Percentiles rank a stretch among this genome's conserved stretches.
Conservation (phyloP, 2,113 vertebrate species). For the Penelope pileata region DNA sequence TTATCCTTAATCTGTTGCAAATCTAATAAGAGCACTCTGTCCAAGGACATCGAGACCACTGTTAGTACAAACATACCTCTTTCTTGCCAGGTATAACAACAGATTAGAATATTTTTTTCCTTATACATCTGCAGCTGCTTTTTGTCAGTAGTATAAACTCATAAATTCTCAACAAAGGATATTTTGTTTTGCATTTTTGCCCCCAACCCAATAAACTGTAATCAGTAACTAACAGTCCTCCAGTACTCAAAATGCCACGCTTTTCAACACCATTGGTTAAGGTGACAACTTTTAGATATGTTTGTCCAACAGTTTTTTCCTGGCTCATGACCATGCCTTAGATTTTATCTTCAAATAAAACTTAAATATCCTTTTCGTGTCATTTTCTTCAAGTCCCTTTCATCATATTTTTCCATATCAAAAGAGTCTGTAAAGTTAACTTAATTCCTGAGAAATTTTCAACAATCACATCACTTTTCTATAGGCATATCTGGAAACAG, state of each 20-base stretch:
- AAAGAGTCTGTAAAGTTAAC: constrained; percentile 16
- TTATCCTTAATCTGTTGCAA: not conserved
- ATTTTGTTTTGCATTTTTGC: not conserved
- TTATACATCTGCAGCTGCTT: not conserved
- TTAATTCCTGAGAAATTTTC: constrained; percentile 21
- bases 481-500: not conserved
- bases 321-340: not conserved
- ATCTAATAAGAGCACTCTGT: not conserved
- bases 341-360: constrained; percentile 21
- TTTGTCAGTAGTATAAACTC: not conserved
- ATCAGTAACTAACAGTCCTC: not conserved
- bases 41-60: not conserved
- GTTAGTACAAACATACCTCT: not conserved
- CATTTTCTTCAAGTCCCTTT: not conserved
- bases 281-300: not conserved
- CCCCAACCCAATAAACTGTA: not conserved
- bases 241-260: not conserved
- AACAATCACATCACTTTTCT: constrained; percentile 1
- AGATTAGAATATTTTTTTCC: not conserved
- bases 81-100: not conserved
- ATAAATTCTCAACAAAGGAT: not conserved
- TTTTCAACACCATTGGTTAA: not conserved
- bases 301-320: not conserved
- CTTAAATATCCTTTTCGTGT: not conserved
- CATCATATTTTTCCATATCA: not conserved